Evolutionary conservation across 35 echinoderm and acorn worm genomes (phyloP).

Genomic region (Apostichopus californicus): DNA sequence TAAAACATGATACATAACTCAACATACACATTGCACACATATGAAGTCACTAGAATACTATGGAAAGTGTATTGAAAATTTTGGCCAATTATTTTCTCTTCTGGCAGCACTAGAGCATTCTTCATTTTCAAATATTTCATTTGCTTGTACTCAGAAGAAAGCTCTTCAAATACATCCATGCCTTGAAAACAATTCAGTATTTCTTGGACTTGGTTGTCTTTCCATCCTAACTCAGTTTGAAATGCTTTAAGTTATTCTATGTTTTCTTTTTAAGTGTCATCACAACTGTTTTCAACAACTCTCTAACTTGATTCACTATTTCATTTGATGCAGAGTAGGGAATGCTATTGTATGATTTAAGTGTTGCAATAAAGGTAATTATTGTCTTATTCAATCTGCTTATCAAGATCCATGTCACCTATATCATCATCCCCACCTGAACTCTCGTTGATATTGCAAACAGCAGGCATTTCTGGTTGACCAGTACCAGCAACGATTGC

Average conservation of each 20-base stretch:
- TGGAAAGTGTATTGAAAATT: background rate
- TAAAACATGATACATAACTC: too few relatives aligned
- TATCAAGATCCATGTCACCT: slow-evolving; percentile 2
- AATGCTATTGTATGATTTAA: background rate
- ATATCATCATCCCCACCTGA: background rate
- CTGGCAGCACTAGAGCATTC: background rate
- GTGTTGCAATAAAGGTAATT: background rate
- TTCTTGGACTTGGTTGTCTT: background rate
- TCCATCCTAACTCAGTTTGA: background rate
- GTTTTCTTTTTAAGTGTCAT: background rate
- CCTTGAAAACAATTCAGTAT: slow-evolving; percentile 18
- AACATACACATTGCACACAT: too few relatives aligned
- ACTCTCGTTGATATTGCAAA: too few relatives aligned
- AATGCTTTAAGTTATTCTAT: background rate
- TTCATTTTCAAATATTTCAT: slow-evolving; percentile 16
- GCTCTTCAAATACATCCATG: slow-evolving; percentile 25
- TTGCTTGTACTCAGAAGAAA: slow-evolving; percentile 42
- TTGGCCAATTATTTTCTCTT: slow-evolving; percentile 42
- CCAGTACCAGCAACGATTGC: too few relatives aligned
- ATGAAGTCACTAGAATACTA: too few relatives aligned
- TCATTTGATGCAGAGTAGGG: slow-evolving; percentile 30
- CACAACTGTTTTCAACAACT: background rate
- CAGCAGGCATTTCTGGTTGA: too few relatives aligned
- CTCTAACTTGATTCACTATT: slow-evolving; percentile 13
- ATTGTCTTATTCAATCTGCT: background rate